These are phyloP conservation scores for Okapia johnstoni DNA, from an alignment of 2,113 vertebrate species.

Conservation along the genomic window DNA sequence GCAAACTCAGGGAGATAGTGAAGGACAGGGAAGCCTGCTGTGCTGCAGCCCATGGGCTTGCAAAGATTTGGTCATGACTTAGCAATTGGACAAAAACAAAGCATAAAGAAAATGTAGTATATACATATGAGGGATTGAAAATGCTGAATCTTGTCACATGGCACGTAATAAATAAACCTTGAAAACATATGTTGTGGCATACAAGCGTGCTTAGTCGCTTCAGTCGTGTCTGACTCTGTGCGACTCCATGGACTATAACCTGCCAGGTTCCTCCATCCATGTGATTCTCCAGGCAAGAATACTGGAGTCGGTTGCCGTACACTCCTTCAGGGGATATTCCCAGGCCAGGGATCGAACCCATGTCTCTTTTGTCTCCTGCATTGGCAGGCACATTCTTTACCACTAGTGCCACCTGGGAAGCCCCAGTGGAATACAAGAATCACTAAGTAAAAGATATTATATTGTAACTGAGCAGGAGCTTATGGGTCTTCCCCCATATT, in stretches of 20 bases:
- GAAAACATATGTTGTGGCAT: not conserved
- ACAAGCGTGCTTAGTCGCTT: rapidly evolving
- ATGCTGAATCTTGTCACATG: not conserved
- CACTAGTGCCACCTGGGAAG: not conserved
- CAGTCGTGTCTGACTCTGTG: not conserved
- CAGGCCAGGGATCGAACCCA: rapidly evolving
- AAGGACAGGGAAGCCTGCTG: not conserved
- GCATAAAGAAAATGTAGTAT: not conserved
- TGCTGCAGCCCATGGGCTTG: rapidly evolving
- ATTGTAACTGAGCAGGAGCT: not conserved
- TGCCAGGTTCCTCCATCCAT: not conserved
- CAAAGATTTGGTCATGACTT: not conserved
- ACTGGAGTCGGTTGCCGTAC: not conserved
- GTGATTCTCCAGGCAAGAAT: not conserved
- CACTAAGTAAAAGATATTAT: not conserved
- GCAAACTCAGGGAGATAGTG: not conserved
- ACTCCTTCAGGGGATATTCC: not conserved
- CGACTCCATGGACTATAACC: rapidly evolving
- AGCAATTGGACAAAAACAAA: not conserved
- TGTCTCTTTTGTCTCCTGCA: not conserved
- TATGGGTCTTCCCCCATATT: not conserved
- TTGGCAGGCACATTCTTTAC: rapidly evolving
- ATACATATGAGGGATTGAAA: not conserved
- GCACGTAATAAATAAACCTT: not conserved
- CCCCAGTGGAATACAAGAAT: not conserved